These are phyloP conservation scores for Zaprionus capensis DNA, from an alignment of 1,140 invertebrate genomes.

Conservation along the genomic window DNA sequence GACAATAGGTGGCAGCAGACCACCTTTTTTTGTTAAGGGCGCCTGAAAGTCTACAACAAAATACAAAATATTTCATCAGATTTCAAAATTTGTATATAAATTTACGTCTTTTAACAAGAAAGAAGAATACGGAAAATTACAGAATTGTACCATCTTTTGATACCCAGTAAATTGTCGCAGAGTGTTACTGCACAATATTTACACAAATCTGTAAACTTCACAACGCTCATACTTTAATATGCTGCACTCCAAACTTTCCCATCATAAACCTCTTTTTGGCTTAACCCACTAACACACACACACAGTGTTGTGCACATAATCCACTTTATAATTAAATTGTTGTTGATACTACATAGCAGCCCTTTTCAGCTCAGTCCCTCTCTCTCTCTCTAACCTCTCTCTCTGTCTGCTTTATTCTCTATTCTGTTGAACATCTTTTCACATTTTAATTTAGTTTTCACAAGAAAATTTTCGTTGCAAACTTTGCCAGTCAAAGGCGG, in stretches of 20 bases:
- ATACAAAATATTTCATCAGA: too few relatives aligned
- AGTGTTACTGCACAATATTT: too few relatives aligned
- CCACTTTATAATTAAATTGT: conserved; percentile 34
- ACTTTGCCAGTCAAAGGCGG: conserved; percentile 61
- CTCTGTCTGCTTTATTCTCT: conserved; percentile 6
- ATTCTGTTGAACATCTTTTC: conserved; percentile 45
- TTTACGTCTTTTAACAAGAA: too few relatives aligned
- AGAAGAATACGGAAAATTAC: too few relatives aligned
- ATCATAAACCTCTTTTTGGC: neutral
- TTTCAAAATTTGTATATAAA: too few relatives aligned
- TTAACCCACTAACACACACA: conserved; percentile 11
- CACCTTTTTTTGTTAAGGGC: too few relatives aligned
- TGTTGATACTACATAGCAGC: conserved; percentile 13
- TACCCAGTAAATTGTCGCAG: neutral
- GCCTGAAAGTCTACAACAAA: too few relatives aligned
- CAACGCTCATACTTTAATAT: neutral
- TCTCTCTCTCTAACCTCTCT: neutral
- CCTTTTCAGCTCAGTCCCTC: neutral
- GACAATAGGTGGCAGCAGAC: neutral
- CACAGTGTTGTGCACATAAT: conserved; percentile 8
- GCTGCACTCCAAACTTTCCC: neutral
- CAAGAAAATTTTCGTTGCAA: conserved; percentile 72
- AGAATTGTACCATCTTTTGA: too few relatives aligned
- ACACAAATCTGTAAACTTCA: neutral
- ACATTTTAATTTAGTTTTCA: conserved; percentile 81